Evolutionary conservation across 2,888 invertebrate genomes (phyloP).

Genomic region (Pterostichus niger): DNA sequence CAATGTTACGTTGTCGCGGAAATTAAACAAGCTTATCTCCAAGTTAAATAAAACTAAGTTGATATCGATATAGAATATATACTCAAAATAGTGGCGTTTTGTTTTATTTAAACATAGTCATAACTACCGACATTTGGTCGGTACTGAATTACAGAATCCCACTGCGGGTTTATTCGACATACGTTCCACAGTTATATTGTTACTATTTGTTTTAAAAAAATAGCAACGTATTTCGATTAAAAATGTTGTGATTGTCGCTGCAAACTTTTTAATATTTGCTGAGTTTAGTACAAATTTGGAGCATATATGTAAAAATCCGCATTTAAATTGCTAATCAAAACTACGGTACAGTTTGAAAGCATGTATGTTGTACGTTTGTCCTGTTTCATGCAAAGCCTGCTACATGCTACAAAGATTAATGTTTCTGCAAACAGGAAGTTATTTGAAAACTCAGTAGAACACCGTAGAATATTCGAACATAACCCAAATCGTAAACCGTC

Average conservation of each 20-base stretch:
- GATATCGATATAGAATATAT: no score
- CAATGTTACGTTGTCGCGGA: no score
- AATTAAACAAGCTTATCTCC: no score
- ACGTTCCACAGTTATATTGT: no score
- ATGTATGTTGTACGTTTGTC: not conserved
- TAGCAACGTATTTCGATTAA: no score
- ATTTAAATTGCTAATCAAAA: constrained; percentile 20
- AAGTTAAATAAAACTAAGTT: no score
- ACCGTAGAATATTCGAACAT: not conserved
- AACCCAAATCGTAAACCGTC: not conserved
- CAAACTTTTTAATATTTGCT: not conserved
- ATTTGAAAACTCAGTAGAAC: constrained; percentile 15
- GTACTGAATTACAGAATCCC: no score
- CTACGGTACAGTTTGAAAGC: not conserved
- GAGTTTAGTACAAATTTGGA: not conserved
- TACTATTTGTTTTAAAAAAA: no score
- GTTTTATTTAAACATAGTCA: no score
- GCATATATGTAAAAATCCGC: not conserved
- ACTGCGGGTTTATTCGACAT: no score
- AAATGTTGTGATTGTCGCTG: not conserved
- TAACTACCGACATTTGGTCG: no score
- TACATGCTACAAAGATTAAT: constrained; percentile 14
- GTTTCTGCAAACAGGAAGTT: constrained; percentile 17
- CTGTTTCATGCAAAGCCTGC: not conserved
- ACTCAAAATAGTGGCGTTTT: no score